A percentile compares a stretch with the other conserved stretches of the same genome.
Evolutionary conservation across 1,140 invertebrate species (phyloP).

Genomic region (Leptinotarsa lineolata): DNA sequence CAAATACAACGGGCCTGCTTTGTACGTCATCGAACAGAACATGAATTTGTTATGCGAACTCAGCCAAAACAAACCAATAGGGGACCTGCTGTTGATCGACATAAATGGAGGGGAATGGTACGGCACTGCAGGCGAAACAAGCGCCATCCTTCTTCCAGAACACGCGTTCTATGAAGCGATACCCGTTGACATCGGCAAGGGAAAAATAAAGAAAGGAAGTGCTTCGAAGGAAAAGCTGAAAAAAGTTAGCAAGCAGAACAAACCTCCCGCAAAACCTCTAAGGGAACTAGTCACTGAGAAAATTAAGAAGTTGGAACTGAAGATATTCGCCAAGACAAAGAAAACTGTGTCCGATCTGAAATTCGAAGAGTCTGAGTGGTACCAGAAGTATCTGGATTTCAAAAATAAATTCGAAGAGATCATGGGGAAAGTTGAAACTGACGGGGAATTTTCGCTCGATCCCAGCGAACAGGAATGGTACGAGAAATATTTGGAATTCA

Average conservation of each 20-base stretch:
- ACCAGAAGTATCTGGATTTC: slow-evolving; percentile 39
- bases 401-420: slow-evolving; percentile 35
- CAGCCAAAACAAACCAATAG: slow-evolving; percentile 45
- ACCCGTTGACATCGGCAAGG: slow-evolving; percentile 31
- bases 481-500: slow-evolving; percentile 31
- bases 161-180: slow-evolving; percentile 33
- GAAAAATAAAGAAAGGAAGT: slow-evolving; percentile 4
- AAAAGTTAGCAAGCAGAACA: not conserved
- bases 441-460: slow-evolving; percentile 18
- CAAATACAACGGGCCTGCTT: slow-evolving; percentile 37
- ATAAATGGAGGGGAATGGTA: slow-evolving; percentile 44
- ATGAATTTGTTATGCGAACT: slow-evolving; percentile 43
- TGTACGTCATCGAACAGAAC: slow-evolving; percentile 33
- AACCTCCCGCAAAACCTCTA: not conserved
- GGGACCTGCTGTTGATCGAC: slow-evolving; percentile 44
- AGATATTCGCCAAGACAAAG: slow-evolving; percentile 33
- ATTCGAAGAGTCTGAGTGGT: slow-evolving; percentile 45
- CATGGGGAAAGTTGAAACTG: slow-evolving; percentile 31
- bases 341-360: slow-evolving; percentile 35
- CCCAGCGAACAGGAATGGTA: slow-evolving; percentile 22
- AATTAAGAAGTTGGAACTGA: slow-evolving; percentile 22
- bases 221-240: not conserved
- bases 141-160: slow-evolving; percentile 33
- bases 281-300: not conserved
- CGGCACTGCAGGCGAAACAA: slow-evolving; percentile 33